Percentiles rank a stretch among this genome's conserved stretches.
These are phyloP conservation scores for Lysiphlebus fabarum DNA, from an alignment of 1,140 invertebrate species.

Conservation along the genomic window DNA sequence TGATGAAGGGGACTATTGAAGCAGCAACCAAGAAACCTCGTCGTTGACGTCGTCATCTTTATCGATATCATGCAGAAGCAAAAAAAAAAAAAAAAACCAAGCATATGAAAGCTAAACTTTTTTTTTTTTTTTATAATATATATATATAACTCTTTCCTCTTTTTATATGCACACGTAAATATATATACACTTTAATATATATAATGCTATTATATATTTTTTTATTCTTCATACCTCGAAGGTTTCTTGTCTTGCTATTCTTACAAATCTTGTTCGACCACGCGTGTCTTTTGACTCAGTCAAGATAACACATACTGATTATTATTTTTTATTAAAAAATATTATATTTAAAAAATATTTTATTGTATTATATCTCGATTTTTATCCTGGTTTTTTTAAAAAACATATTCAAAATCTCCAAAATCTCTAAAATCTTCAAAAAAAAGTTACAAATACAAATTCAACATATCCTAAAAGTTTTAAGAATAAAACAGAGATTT, in stretches of 20 bases:
- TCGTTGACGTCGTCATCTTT: neutral
- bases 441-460: too few species aligned
- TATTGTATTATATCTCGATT: too few species aligned
- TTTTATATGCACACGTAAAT: too few species aligned
- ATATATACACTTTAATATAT: neutral
- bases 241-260: neutral
- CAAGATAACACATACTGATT: slow-evolving; percentile 2
- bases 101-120: neutral
- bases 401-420: too few species aligned
- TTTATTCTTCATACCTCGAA: neutral
- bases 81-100: slow-evolving; percentile 2
- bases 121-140: neutral
- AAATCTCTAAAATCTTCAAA: too few species aligned
- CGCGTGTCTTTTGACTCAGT: slow-evolving; percentile 10
- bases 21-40: too few species aligned
- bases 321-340: too few species aligned
- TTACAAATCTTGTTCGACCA: neutral
- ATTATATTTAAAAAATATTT: too few species aligned
- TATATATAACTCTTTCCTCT: neutral
- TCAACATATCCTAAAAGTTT: too few species aligned
- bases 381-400: too few species aligned
- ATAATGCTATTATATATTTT: neutral
- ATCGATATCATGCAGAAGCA: slow-evolving; percentile 11
- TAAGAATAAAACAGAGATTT: too few species aligned
- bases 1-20: too few species aligned